Conservation (phyloP, 2,113 vertebrate species). For the Carassius gibelio region DNA sequence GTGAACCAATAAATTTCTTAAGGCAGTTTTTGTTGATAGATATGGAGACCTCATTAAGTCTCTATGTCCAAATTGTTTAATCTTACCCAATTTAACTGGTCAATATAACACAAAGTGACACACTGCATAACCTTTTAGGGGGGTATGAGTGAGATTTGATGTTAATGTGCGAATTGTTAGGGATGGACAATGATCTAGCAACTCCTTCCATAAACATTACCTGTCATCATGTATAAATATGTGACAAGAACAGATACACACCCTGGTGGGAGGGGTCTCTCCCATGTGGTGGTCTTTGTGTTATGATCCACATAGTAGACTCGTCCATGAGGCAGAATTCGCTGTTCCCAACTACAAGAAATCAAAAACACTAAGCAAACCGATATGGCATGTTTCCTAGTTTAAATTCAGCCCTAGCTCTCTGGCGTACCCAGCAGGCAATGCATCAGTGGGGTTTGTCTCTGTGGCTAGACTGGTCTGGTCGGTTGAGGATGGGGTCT, state of each 20-base stretch:
- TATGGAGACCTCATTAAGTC: no score
- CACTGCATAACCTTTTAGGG: not conserved
- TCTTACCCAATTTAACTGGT: no score
- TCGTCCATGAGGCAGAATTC: conserved; percentile 90
- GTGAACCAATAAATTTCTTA: no score
- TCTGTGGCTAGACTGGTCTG: conserved; percentile 65
- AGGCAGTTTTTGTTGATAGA: no score
- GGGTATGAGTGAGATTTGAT: not conserved
- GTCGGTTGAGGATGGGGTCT: conserved; percentile 62
- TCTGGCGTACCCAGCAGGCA: conserved; percentile 88
- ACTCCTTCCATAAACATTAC: not conserved
- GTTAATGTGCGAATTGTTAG: not conserved
- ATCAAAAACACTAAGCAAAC: not conserved
- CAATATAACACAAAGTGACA: no score
- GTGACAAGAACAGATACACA: conserved; percentile 65
- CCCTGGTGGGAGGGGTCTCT: conserved; percentile 94
- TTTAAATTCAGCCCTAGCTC: not conserved
- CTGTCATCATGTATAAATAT: not conserved
- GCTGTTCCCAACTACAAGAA: conserved; percentile 90
- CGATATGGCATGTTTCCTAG: not conserved
- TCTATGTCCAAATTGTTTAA: no score
- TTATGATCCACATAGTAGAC: conserved; percentile 99
- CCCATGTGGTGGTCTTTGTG: conserved; percentile 98
- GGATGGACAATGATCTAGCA: not conserved
- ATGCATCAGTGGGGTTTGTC: conserved; percentile 72